phyloP scores from a whole-genome alignment of 1,140 invertebrate genomes.

The Capitella teleta region DNA sequence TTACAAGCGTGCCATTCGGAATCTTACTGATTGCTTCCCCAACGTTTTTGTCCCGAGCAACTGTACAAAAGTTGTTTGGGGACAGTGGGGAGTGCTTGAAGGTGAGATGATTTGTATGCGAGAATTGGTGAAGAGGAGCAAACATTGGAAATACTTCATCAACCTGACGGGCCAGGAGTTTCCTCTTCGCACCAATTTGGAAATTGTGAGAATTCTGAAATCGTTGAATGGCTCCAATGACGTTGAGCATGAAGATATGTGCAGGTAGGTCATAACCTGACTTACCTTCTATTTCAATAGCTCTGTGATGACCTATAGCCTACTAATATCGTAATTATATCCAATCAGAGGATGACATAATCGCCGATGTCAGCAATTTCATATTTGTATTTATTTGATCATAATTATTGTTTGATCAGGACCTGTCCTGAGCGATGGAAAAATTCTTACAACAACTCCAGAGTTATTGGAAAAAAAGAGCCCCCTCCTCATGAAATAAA shows the following conservation, averaged over 20 bases:
- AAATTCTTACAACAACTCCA: too few species aligned
- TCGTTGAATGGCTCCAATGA: conserved; percentile 24
- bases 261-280: background rate
- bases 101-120: conserved; percentile 23
- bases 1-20: conserved; percentile 13
- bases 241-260: conserved; percentile 11
- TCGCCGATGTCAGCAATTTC: too few species aligned
- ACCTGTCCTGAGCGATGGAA: too few species aligned
- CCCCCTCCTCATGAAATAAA: conserved; percentile 17
- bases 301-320: too few species aligned
- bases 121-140: conserved; percentile 13
- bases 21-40: conserved; percentile 21
- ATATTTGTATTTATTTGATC: too few species aligned
- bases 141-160: conserved; percentile 11
- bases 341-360: too few species aligned
- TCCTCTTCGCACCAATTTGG: conserved; percentile 27
- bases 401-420: too few species aligned
- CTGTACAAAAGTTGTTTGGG: conserved; percentile 15
- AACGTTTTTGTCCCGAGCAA: conserved; percentile 27
- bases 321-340: too few species aligned
- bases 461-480: background rate
- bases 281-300: too few species aligned
- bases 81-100: conserved; percentile 12
- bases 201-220: conserved; percentile 27
- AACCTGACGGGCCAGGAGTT: conserved; percentile 16